Percentiles rank a stretch among this genome's conserved stretches.
These are phyloP conservation scores for Halcyon senegalensis DNA, from an alignment of 2,113 vertebrate genomes.

Conservation along the genomic window DNA sequence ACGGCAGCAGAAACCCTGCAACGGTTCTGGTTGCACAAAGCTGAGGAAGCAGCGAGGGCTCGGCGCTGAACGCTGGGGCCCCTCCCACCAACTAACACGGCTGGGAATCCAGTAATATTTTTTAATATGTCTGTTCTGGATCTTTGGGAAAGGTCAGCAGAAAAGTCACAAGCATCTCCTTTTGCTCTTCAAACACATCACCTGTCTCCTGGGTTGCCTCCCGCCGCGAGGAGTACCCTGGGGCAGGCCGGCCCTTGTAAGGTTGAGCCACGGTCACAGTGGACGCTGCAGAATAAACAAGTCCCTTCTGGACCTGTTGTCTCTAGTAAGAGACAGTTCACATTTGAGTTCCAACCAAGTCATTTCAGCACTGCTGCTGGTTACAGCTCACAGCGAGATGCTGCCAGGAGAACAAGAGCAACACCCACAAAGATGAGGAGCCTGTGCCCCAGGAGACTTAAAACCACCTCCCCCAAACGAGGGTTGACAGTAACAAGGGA, in stretches of 20 bases:
- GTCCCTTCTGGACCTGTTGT: not conserved
- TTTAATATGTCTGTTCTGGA: not conserved
- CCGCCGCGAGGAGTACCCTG: not conserved
- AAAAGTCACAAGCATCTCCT: not conserved
- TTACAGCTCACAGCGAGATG: not conserved
- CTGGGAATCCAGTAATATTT: not conserved
- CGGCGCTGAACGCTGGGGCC: not conserved
- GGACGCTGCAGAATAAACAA: not conserved
- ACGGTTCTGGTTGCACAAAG: rapidly evolving
- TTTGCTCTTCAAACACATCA: not conserved
- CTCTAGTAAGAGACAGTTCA: not conserved
- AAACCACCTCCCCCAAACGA: not conserved
- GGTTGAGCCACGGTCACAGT: not conserved
- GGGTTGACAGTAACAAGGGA: not conserved
- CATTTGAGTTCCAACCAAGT: not conserved
- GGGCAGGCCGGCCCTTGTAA: rapidly evolving
- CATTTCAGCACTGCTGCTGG: not conserved
- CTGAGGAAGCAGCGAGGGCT: not conserved
- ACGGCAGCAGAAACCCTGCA: not conserved
- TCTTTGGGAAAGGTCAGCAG: not conserved
- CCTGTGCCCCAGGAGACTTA: not conserved
- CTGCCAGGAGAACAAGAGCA: not conserved
- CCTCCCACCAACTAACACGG: rapidly evolving
- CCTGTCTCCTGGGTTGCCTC: not conserved
- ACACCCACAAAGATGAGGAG: not conserved